phyloP scores from a whole-genome alignment of 2,888 invertebrate genomes.

The Pyrrhia umbra region DNA sequence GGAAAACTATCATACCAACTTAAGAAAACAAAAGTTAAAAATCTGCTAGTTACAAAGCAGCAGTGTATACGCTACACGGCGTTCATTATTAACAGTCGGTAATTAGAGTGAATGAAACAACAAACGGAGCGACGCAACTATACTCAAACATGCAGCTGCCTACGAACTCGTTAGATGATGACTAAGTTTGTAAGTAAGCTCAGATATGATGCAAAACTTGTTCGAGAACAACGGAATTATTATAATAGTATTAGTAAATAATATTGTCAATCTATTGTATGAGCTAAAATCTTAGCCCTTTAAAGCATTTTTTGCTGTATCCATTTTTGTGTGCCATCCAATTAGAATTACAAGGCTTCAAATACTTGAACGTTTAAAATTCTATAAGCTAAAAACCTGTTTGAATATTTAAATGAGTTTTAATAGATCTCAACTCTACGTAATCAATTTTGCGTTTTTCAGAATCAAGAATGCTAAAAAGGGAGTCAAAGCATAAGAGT shows the following conservation, averaged over 20 bases:
- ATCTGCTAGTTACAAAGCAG: background rate
- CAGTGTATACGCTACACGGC: background rate
- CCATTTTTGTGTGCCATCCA: constrained; percentile 6
- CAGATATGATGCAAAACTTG: constrained; percentile 22
- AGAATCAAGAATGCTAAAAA: constrained; percentile 73
- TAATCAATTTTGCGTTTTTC: constrained; percentile 70
- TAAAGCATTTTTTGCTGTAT: too few relatives aligned
- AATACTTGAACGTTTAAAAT: constrained; percentile 6
- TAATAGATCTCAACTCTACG: constrained; percentile 47
- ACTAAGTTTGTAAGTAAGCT: constrained; percentile 42
- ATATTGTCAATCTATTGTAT: too few relatives aligned
- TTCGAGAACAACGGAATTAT: background rate
- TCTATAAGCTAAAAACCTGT: constrained; percentile 7
- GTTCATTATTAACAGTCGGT: constrained; percentile 13
- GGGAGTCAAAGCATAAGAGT: constrained; percentile 74
- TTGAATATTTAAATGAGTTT: constrained; percentile 42
- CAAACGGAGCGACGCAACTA: constrained; percentile 16
- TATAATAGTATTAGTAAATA: constrained; percentile 9
- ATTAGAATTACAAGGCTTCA: constrained; percentile 7
- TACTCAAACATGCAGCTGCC: constrained; percentile 28
- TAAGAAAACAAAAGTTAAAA: background rate
- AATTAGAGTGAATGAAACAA: constrained; percentile 33
- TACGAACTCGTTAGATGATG: constrained; percentile 44
- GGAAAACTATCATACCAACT: background rate
- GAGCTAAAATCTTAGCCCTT: too few relatives aligned